Evolutionary conservation across 2,888 invertebrate species (phyloP).

Genomic region (Leucophenga maculata): DNA sequence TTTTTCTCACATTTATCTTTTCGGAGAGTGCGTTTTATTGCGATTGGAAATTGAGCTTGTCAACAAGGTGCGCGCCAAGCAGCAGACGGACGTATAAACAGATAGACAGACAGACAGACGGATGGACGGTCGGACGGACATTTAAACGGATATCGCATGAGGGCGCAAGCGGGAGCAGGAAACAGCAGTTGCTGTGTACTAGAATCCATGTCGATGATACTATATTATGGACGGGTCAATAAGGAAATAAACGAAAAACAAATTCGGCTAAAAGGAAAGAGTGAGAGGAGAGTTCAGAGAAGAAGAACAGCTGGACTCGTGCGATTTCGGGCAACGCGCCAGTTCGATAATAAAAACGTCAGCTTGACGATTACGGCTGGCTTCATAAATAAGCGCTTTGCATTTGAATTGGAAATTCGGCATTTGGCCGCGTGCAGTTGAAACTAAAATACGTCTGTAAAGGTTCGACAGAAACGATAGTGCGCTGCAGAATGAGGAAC

Average conservation of each 20-base stretch:
- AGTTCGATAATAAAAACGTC: slow-evolving; percentile 68
- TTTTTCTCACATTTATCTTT: slow-evolving; percentile 67
- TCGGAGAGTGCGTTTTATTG: slow-evolving; percentile 64
- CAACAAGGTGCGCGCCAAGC: slow-evolving; percentile 50
- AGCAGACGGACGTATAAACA: slow-evolving; percentile 47
- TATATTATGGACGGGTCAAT: slow-evolving; percentile 26
- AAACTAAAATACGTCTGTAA: background rate
- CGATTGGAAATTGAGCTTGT: slow-evolving; percentile 66
- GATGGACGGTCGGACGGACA: slow-evolving; percentile 5
- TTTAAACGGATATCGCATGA: background rate
- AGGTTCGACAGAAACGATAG: background rate
- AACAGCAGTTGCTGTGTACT: slow-evolving; percentile 1
- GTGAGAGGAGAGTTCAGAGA: slow-evolving; percentile 23
- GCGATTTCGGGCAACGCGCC: slow-evolving; percentile 53
- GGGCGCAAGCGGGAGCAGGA: background rate
- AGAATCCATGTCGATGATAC: slow-evolving; percentile 30
- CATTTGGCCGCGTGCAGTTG: background rate
- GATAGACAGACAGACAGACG: slow-evolving; percentile 39
- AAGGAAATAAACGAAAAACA: slow-evolving; percentile 21
- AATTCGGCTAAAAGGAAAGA: background rate
- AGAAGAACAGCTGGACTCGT: slow-evolving; percentile 53
- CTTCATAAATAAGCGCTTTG: slow-evolving; percentile 66
- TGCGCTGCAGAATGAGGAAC: background rate
- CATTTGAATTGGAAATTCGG: slow-evolving; percentile 58
- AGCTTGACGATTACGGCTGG: slow-evolving; percentile 56